Conservation (phyloP, 2,797 vertebrate species). For the Gallinago nigripennis region DNA sequence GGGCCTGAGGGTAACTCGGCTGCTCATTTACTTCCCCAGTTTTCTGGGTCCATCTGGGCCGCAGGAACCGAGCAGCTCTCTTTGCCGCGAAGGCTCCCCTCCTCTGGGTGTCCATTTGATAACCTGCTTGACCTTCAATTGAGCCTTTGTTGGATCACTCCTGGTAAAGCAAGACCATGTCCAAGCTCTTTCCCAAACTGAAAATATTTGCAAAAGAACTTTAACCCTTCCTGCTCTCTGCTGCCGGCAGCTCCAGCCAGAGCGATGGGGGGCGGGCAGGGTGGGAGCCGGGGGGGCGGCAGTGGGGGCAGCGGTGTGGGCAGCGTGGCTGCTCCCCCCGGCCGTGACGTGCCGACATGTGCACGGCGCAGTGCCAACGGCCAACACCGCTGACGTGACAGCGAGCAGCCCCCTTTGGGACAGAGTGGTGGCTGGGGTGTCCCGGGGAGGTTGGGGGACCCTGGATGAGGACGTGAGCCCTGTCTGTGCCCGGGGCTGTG, state of each 20-base stretch:
- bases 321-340: background rate
- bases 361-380: rapidly evolving
- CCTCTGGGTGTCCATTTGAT: background rate
- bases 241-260: background rate
- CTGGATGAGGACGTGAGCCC: rapidly evolving
- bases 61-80: background rate
- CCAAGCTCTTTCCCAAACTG: background rate
- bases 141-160: background rate
- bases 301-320: background rate
- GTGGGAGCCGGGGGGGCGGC: background rate
- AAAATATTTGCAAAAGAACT: background rate
- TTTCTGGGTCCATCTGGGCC: background rate
- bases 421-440: background rate
- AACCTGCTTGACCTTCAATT: background rate
- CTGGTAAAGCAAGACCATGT: background rate
- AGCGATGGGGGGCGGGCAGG: no score
- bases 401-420: background rate
- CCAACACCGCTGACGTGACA: rapidly evolving
- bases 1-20: background rate
- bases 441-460: background rate
- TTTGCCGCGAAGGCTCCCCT: background rate
- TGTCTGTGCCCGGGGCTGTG: background rate
- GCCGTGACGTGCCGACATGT: rapidly evolving
- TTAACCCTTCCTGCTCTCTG: background rate
- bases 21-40: background rate